A percentile compares a stretch with the other conserved stretches of the same genome.
phyloP scores from a whole-genome alignment of 2,888 invertebrate species.

The Spilarctia lutea region DNA sequence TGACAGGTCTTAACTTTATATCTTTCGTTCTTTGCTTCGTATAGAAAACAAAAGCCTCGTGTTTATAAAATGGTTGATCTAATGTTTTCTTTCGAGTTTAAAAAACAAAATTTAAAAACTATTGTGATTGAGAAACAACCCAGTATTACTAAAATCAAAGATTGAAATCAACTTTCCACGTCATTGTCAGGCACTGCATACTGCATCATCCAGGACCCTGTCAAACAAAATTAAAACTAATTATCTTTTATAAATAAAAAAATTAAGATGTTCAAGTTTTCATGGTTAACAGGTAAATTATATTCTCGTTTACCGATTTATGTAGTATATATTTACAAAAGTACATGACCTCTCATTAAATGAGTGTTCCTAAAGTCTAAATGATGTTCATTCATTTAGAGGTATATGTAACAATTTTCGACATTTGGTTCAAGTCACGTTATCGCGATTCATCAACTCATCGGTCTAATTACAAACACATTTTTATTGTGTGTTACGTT shows the following conservation, averaged over 20 bases:
- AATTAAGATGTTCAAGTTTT: neutral
- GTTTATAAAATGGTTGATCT: neutral
- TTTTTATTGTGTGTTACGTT: neutral
- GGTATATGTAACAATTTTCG: neutral
- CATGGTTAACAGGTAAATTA: neutral
- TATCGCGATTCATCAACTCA: neutral
- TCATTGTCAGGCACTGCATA: neutral
- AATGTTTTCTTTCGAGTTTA: neutral
- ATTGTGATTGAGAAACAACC: too few relatives aligned
- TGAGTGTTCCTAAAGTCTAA: neutral
- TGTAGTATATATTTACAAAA: neutral
- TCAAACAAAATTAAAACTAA: neutral
- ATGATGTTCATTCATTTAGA: neutral
- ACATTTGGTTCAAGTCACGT: neutral
- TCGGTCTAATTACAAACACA: neutral
- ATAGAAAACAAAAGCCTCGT: neutral
- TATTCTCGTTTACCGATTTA: neutral
- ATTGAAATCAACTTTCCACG: too few relatives aligned
- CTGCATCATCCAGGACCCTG: neutral
- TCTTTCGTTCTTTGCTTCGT: neutral
- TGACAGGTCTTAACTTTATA: neutral
- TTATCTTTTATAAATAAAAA: neutral
- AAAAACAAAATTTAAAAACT: neutral
- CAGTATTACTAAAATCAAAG: neutral
- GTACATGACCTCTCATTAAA: neutral